Base-by-base conservation (phyloP, 2,888 invertebrate species). In the Callimorpha dominula region DNA sequence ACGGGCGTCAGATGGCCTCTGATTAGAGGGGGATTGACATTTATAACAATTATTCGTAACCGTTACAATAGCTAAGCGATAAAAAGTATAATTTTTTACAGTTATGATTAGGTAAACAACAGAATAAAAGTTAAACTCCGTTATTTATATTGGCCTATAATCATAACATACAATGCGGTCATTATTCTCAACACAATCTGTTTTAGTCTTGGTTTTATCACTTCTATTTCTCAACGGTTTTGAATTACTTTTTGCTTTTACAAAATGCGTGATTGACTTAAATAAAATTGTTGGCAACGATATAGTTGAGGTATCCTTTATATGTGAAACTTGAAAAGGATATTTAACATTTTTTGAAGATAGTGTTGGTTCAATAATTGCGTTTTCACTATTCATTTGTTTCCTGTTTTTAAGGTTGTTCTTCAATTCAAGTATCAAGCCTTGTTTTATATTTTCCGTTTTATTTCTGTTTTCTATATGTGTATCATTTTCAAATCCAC, bases 101-200 rank as follows among this genome's bases (percentile, higher is more conserved):
- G 31, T 31, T 14, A 31, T 6, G 14, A 31, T 31, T 31, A 31
- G 12, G 14, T 31, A 6, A 14, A 31, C 11, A 14, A 14, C 1
- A 14, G 14, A 60, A 60, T 31, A 31, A 31, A 60, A 7, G 14
- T 40, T 40, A 50, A 40, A 65, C 12, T 52, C 0, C 40, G 17
- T 6, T 52, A 42, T 5, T 67, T n/a, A 67, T 67, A 7, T 17
- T 8, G 65, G 20, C 7, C 54, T 72, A 43, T 79, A 79, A 73
- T 85, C 74, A 73, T 88, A 88, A 81, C 94, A 93, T 70, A 93
- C 87, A 70, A 93, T 81, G 46, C 88, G 85, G 62, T 89, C 89
- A 14, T 84, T 74, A 68, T 90, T 87, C 73, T 92, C 91, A 9
- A 92, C 85, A 78, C 93, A 93, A 31, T 79, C 71, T 73, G 78